Base-by-base conservation (phyloP, 1,140 invertebrate species). In the Trachelipus rathkii region DNA sequence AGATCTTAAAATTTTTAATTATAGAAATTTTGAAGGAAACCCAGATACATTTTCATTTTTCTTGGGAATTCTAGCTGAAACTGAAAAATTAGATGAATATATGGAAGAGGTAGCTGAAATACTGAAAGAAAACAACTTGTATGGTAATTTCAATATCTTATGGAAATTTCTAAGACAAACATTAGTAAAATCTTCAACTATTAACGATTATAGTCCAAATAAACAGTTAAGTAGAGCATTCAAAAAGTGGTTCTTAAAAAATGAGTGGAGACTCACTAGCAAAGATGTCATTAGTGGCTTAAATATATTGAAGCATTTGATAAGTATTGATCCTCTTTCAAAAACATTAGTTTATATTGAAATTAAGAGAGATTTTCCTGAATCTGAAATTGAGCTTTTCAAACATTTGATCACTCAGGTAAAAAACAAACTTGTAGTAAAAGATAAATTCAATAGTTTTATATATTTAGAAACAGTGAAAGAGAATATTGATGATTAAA, bases 111-210 rank as follows among this genome's bases (percentile, higher is more conserved):
- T 60, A 4, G 11, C 1, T 19, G 8, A 19, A 15, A 60, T 60
- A 15, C 8, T 60, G 50, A 60, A 60, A 8, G 11, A 60, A 8
- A 8, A 60, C 1, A 60, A 19, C 19, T 8, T 19, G 3, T 15
- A 15, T 60, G 50, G 33, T 1, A 33, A 60, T 60, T 60, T 15
- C 8, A 60, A 60, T 60, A 15, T 60, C 11, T 19, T 60, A 13
- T 60, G 50, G 50, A 60, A 60, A 60, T 15, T 60, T 60, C 11
- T 60, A 60, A 60, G 50, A 60, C 50, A 60, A 60, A 19, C 11
- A 60, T 13, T 60, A 19, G 8, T 13, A 60, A 60, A 19, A 60
- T 15, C 1, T 60, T 60, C 11, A 60, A 8, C 50, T 60, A 15
- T 60, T 60, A 60, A 60, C 8, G 11, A 15, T 60, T 8, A 15